phyloP scores from a whole-genome alignment of 2,888 invertebrate species.

The Macrosiphum euphorbiae region DNA sequence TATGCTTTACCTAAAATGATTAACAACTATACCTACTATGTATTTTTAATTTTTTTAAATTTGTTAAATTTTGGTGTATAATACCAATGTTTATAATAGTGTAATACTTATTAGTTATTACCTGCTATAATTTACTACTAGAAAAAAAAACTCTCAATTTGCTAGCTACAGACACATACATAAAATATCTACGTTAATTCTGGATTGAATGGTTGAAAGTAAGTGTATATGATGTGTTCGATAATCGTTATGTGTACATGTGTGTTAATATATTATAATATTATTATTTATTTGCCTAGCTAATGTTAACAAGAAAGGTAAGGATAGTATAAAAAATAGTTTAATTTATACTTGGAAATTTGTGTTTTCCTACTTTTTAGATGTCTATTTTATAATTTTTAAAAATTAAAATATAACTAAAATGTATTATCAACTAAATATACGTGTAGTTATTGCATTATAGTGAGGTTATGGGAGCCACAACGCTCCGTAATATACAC shows the following conservation, averaged over 20 bases:
- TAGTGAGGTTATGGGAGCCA: not conserved
- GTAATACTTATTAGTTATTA: no score
- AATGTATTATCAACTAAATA: no score
- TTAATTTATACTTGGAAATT: not conserved
- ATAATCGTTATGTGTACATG: not conserved
- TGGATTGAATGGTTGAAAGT: not conserved
- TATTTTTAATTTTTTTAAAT: not conserved
- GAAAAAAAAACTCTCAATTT: not conserved
- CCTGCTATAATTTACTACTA: not conserved
- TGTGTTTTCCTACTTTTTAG: not conserved
- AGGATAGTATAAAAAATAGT: not conserved
- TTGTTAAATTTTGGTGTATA: not conserved
- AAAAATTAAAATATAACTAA: no score
- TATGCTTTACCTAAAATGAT: not conserved
- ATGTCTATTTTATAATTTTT: not conserved
- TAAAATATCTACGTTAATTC: not conserved
- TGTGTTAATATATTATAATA: not conserved
- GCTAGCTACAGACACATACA: not conserved
- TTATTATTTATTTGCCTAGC: not conserved
- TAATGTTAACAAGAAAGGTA: not conserved
- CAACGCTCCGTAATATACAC: not conserved
- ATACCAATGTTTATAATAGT: not conserved
- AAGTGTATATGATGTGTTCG: not conserved
- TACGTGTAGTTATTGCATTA: not conserved
- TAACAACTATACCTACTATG: no score